These are phyloP conservation scores for Phodopus roborovskii DNA, from an alignment of 2,113 vertebrate species.

Conservation along the genomic window DNA sequence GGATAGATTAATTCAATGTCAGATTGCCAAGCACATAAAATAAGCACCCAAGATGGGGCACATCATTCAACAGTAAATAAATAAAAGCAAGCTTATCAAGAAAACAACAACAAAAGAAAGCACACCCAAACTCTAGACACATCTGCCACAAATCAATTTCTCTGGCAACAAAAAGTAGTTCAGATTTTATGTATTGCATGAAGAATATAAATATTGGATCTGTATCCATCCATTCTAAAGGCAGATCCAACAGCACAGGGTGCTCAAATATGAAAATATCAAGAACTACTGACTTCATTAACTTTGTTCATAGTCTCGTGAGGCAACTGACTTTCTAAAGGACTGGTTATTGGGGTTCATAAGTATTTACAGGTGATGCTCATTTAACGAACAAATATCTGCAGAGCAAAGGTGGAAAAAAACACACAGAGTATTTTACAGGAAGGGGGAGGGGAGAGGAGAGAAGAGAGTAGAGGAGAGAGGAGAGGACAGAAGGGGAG, in stretches of 20 bases:
- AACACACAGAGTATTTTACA: neutral
- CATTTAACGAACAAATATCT: constrained; percentile 40
- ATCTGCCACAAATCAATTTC: neutral
- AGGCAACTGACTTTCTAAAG: constrained; percentile 59
- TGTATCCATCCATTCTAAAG: constrained; percentile 19
- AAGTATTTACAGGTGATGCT: constrained; percentile 34
- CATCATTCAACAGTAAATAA: constrained; percentile 26
- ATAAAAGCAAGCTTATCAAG: neutral
- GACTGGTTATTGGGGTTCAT: constrained; percentile 26
- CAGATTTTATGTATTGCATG: neutral
- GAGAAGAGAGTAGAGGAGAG: no score
- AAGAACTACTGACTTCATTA: constrained; percentile 57
- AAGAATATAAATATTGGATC: constrained; percentile 4
- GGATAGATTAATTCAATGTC: constrained; percentile 22
- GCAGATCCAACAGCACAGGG: neutral
- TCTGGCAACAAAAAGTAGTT: neutral
- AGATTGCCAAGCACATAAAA: constrained; percentile 27
- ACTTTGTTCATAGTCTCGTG: constrained; percentile 52
- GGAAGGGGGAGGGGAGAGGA: neutral
- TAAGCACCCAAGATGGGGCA: neutral
- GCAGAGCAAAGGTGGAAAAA: neutral
- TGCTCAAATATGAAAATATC: constrained; percentile 59
- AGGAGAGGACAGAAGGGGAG: neutral
- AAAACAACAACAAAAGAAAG: constrained; percentile 25
- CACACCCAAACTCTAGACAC: neutral